A percentile compares a stretch with the other conserved stretches of the same genome.
These are phyloP conservation scores for Ephydatia muelleri DNA, from an alignment of 37 sponge, comb jelly and placozoan genomes.

Conservation along the genomic window DNA sequence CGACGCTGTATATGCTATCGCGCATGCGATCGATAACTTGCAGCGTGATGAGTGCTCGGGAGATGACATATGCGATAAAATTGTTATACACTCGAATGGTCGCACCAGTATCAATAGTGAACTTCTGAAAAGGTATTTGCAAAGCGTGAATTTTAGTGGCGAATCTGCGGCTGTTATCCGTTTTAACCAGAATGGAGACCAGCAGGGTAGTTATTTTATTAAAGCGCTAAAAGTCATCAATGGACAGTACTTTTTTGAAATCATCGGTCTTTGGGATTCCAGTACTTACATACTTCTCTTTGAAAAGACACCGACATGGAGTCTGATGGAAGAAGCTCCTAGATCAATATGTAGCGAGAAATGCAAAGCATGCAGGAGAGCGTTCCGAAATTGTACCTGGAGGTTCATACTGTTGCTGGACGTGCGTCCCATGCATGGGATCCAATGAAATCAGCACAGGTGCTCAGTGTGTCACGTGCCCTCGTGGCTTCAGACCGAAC, in stretches of 20 bases:
- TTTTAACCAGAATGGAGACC: constrained; percentile 64
- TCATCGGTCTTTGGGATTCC: neutral
- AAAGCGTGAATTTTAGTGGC: too few relatives aligned
- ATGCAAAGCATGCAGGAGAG: constrained; percentile 33
- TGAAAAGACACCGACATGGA: too few relatives aligned
- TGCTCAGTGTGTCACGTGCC: constrained; percentile 41
- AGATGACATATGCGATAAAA: constrained; percentile 18
- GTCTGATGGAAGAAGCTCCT: too few relatives aligned
- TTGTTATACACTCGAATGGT: neutral
- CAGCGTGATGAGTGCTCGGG: constrained; percentile 18
- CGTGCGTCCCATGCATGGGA: too few relatives aligned
- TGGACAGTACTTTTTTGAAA: constrained; percentile 39
- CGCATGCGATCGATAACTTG: constrained; percentile 54
- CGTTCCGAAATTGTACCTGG: constrained; percentile 4
- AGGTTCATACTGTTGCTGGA: too few relatives aligned
- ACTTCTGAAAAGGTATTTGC: constrained; percentile 30
- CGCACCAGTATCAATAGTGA: constrained; percentile 10
- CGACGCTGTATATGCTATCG: too few relatives aligned
- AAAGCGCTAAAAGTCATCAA: constrained; percentile 21
- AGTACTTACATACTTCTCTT: neutral
- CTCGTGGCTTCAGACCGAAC: constrained; percentile 40
- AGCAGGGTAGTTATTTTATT: constrained; percentile 23
- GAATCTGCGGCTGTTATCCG: too few relatives aligned
- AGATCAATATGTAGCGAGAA: too few relatives aligned
- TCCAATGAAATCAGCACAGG: constrained; percentile 27